Conservation (phyloP, 2,113 vertebrate species). For the Candoia aspera region DNA sequence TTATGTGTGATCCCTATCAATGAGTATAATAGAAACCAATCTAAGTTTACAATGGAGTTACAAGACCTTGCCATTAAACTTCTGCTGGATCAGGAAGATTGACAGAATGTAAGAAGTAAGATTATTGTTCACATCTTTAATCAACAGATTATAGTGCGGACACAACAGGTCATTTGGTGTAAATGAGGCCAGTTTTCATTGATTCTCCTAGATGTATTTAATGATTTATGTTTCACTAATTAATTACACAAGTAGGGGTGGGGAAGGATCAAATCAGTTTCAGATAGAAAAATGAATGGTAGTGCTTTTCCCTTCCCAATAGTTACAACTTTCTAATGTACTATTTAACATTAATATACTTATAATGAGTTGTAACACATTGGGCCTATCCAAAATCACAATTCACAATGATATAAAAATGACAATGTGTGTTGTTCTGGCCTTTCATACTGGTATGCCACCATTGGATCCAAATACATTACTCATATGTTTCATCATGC, state of each 20-base stretch:
- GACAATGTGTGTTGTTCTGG: no score
- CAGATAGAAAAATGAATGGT: constrained; percentile 56
- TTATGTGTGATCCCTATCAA: background rate
- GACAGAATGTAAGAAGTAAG: background rate
- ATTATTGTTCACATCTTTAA: background rate
- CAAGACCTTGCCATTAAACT: background rate
- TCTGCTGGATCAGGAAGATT: background rate
- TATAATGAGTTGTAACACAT: constrained; percentile 58
- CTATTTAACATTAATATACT: constrained; percentile 67
- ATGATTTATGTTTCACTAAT: constrained; percentile 61
- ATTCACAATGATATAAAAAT: no score
- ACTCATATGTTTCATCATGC: no score
- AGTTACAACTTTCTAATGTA: constrained; percentile 57
- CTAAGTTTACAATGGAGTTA: background rate
- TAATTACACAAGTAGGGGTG: constrained; percentile 55
- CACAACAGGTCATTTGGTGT: constrained; percentile 20
- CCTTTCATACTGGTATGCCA: no score
- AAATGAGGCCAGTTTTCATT: constrained; percentile 48
- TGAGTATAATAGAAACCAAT: background rate
- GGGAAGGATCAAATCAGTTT: constrained; percentile 65
- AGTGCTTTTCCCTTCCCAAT: constrained; percentile 56
- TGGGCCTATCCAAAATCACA: no score
- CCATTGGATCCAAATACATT: no score
- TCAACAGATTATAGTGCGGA: background rate
- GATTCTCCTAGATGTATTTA: constrained; percentile 52